Evolutionary conservation across 2,797 vertebrate genomes (phyloP).

Genomic region (Ctenopoma kingsleyae): DNA sequence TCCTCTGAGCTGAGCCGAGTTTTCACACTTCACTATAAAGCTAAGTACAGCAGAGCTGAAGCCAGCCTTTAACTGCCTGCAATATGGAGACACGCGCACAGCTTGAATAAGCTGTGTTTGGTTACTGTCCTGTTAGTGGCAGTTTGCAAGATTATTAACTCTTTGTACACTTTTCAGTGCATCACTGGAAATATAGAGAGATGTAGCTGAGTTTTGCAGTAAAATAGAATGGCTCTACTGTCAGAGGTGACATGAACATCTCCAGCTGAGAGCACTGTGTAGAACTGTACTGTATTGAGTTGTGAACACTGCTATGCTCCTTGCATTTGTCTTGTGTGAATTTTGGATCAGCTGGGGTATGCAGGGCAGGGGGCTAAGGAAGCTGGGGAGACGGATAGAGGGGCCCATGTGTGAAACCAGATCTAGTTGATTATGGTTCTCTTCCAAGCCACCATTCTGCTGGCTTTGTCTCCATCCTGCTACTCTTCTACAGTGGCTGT

Average conservation of each 20-base stretch:
- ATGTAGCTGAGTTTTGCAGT: neutral
- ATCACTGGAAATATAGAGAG: no score
- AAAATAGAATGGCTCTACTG: neutral
- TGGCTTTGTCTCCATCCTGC: conserved; percentile 22
- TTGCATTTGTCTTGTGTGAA: conserved; percentile 44
- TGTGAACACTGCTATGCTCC: neutral
- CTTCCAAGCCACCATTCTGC: conserved; percentile 19
- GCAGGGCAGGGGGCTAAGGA: conserved; percentile 42
- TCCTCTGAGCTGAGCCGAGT: conserved; percentile 16
- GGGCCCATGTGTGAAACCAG: conserved; percentile 42
- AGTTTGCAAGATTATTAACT: no score
- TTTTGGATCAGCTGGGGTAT: conserved; percentile 47
- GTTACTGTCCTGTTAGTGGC: no score
- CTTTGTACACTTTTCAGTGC: no score
- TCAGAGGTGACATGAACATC: neutral
- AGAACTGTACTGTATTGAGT: neutral
- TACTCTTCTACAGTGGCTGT: conserved; percentile 37
- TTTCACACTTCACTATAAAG: conserved; percentile 32
- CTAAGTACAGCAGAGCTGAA: conserved; percentile 44
- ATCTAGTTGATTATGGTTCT: conserved; percentile 36
- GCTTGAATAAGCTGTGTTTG: no score
- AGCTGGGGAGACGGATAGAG: conserved; percentile 31
- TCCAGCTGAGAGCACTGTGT: neutral
- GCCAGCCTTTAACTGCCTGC: conserved; percentile 15
- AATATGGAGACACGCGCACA: conserved; percentile 13